These are phyloP conservation scores for Trachelus tabidus DNA, from an alignment of 2,888 invertebrate genomes.

Conservation along the genomic window DNA sequence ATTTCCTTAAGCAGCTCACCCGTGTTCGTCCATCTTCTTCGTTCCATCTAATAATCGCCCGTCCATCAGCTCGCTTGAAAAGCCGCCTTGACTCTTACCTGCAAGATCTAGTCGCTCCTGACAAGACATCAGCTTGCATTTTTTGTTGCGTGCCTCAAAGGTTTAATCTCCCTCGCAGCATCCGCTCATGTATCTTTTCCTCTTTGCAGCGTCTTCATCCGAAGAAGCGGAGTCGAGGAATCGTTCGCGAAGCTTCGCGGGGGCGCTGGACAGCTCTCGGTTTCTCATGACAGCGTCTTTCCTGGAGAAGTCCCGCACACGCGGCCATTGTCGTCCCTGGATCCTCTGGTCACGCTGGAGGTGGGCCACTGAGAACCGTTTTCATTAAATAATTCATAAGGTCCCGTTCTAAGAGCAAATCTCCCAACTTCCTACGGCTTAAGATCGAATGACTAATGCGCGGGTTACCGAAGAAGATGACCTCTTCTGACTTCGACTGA, in stretches of 20 bases:
- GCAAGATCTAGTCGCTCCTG: background rate
- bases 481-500: no score
- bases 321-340: slow-evolving; percentile 59
- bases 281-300: slow-evolving; percentile 93
- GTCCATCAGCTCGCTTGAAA: no score
- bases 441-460: background rate
- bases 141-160: background rate
- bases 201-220: slow-evolving; percentile 51
- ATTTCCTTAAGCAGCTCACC: no score
- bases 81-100: no score
- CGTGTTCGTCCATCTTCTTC: no score
- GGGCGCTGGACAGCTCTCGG: slow-evolving; percentile 75
- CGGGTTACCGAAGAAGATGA: no score
- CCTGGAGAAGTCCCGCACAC: slow-evolving; percentile 73
- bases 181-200: no score
- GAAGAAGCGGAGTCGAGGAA: slow-evolving; percentile 53
- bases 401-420: slow-evolving; percentile 7
- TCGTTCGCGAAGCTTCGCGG: slow-evolving; percentile 58
- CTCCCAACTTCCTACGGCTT: slow-evolving; percentile 7
- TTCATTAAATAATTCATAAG: no score
- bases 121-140: background rate
- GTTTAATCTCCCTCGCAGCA: background rate
- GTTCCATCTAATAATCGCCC: no score
- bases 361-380: slow-evolving; percentile 38
- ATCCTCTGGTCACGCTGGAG: slow-evolving; percentile 58